A percentile compares a stretch with the other conserved stretches of the same genome.
phyloP scores from a whole-genome alignment of 2,797 vertebrate genomes.

The Lutjanus argentimaculatus region DNA sequence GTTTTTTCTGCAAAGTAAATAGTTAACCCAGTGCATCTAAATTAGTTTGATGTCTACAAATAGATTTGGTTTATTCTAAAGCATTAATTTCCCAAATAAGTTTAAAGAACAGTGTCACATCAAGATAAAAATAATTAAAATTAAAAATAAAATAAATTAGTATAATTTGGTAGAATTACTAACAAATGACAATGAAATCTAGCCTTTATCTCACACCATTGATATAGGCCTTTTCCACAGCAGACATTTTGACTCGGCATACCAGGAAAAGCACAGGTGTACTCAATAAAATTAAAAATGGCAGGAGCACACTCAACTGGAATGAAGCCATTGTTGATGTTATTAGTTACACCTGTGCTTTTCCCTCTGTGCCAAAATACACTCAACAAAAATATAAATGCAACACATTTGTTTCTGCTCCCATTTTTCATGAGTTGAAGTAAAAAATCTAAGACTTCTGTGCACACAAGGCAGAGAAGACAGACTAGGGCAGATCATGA shows the following conservation, averaged over 20 bases:
- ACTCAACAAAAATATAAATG: too few relatives aligned
- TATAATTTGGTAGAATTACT: neutral
- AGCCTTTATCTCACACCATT: neutral
- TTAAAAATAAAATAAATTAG: too few relatives aligned
- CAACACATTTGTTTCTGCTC: too few relatives aligned
- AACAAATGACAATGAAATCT: neutral
- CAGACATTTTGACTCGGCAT: neutral
- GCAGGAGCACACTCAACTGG: neutral
- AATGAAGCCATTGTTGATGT: slow-evolving; percentile 20
- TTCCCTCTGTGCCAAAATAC: neutral
- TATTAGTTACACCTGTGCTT: slow-evolving; percentile 31
- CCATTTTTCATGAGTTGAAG: too few relatives aligned
- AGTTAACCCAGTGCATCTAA: neutral
- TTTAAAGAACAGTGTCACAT: neutral
- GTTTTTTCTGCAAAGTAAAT: neutral
- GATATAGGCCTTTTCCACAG: neutral
- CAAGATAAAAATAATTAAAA: neutral
- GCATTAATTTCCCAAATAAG: neutral
- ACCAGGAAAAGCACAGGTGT: slow-evolving; percentile 23
- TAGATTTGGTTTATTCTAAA: neutral
- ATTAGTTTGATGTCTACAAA: slow-evolving; percentile 5
- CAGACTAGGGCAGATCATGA: too few relatives aligned
- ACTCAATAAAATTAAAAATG: neutral
- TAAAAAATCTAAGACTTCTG: too few relatives aligned
- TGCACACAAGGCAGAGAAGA: too few relatives aligned